phyloP scores from a whole-genome alignment of 2,797 vertebrate genomes.

The Phyllotis vaccarum region DNA sequence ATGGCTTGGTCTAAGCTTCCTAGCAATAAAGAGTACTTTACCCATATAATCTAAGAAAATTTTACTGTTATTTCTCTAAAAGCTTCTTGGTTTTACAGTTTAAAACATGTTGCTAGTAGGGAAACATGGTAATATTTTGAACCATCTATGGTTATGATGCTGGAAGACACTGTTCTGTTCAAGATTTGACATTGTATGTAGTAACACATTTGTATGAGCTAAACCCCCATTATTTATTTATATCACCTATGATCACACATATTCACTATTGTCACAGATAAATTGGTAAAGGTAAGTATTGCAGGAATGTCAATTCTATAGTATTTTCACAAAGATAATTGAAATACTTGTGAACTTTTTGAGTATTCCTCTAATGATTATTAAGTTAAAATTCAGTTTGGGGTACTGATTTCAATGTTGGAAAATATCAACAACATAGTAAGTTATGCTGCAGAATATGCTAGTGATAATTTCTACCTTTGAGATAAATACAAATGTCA shows the following conservation, averaged over 20 bases:
- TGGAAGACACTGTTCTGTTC: background rate
- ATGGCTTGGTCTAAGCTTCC: background rate
- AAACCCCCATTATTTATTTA: slow-evolving; percentile 1
- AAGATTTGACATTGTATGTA: background rate
- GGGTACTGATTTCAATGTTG: slow-evolving; percentile 36
- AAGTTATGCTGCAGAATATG: background rate
- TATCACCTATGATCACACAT: no score
- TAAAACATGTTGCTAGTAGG: background rate
- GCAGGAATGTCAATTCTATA: background rate
- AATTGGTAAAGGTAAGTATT: background rate
- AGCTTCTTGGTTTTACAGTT: background rate
- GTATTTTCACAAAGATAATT: background rate
- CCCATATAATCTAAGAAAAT: background rate
- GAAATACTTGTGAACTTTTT: slow-evolving; percentile 24
- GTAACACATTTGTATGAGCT: background rate
- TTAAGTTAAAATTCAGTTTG: slow-evolving; percentile 49
- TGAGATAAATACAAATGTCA: background rate
- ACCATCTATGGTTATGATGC: background rate
- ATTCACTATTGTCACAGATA: background rate
- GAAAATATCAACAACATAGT: background rate
- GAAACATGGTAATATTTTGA: background rate
- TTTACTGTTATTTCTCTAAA: background rate
- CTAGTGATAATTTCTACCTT: background rate
- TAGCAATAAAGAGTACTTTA: slow-evolving; percentile 1
- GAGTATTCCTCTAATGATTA: slow-evolving; percentile 36